A percentile compares a stretch with the other conserved stretches of the same genome.
These are phyloP conservation scores for Microctenopoma steveboyesi DNA, from an alignment of 2,797 vertebrate species.

Conservation along the genomic window DNA sequence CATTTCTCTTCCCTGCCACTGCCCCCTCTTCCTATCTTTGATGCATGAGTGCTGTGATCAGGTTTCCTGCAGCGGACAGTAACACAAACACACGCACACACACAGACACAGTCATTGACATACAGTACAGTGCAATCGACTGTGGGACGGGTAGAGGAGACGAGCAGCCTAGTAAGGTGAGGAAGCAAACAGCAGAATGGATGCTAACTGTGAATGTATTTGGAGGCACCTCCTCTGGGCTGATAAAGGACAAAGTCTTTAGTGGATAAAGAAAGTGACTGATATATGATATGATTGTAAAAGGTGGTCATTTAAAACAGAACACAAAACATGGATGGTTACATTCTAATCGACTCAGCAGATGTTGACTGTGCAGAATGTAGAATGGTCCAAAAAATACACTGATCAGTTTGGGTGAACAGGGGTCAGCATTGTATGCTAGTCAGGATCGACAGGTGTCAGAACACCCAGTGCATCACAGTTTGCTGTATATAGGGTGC, in stretches of 20 bases:
- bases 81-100: conserved; percentile 36
- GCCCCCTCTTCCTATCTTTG: conserved; percentile 72
- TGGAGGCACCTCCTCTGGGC: conserved; percentile 33
- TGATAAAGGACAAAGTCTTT: conserved; percentile 50
- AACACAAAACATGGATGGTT: conserved; percentile 6
- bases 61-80: conserved; percentile 79
- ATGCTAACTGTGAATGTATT: conserved; percentile 15
- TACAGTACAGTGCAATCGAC: conserved; percentile 50
- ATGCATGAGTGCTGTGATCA: conserved; percentile 81
- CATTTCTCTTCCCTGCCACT: conserved; percentile 74
- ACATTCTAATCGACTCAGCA: conserved; percentile 23
- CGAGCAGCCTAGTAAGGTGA: conserved; percentile 58
- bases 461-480: too few species aligned
- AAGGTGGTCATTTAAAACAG: too few species aligned
- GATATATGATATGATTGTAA: conserved; percentile 31
- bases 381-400: conserved; percentile 22
- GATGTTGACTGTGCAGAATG: conserved; percentile 38
- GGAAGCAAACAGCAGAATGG: conserved; percentile 35
- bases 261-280: conserved; percentile 31
- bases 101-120: conserved; percentile 59
- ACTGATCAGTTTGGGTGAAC: not conserved
- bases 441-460: too few species aligned
- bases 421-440: too few species aligned
- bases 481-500: too few species aligned
- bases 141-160: conserved; percentile 71